These are phyloP conservation scores for Patella depressa DNA, from an alignment of 2,888 invertebrate species.

Conservation along the genomic window DNA sequence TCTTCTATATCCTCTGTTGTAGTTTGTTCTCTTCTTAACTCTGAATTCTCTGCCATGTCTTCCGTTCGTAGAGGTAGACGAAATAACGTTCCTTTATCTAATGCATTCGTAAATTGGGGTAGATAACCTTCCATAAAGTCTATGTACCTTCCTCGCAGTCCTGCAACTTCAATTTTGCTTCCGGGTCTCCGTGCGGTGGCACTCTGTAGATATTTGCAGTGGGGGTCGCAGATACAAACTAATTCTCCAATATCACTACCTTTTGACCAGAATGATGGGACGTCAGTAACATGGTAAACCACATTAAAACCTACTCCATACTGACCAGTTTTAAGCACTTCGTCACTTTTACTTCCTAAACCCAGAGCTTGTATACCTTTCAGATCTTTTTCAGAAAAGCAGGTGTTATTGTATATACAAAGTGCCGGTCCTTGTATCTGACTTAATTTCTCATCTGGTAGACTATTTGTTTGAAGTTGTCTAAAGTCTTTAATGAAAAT, in stretches of 20 bases:
- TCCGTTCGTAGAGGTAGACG: constrained; percentile 60
- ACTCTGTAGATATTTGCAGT: constrained; percentile 42
- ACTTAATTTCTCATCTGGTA: constrained; percentile 42
- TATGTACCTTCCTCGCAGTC: constrained; percentile 37
- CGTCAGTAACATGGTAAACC: constrained; percentile 69
- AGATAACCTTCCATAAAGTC: constrained; percentile 57
- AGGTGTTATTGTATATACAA: constrained; percentile 65
- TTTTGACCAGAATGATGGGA: constrained; percentile 63
- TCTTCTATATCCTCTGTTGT: constrained; percentile 32
- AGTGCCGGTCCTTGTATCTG: constrained; percentile 66
- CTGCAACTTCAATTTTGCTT: constrained; percentile 31
- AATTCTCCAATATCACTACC: constrained; percentile 41
- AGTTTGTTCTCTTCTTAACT: constrained; percentile 44
- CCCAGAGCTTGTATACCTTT: constrained; percentile 65
- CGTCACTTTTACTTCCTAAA: constrained; percentile 62
- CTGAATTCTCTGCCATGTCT: constrained; percentile 48
- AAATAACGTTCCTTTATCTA: constrained; percentile 58
- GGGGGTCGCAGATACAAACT: constrained; percentile 56
- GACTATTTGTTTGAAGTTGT: constrained; percentile 28
- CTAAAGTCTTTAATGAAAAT: constrained; percentile 61
- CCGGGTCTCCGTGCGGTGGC: constrained; percentile 46
- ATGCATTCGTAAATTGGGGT: constrained; percentile 38
- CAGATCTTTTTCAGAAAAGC: constrained; percentile 60
- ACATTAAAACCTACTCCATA: constrained; percentile 70
- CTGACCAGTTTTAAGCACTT: constrained; percentile 65